These are phyloP conservation scores for Incurvaria masculella DNA, from an alignment of 2,888 invertebrate species.

Conservation along the genomic window DNA sequence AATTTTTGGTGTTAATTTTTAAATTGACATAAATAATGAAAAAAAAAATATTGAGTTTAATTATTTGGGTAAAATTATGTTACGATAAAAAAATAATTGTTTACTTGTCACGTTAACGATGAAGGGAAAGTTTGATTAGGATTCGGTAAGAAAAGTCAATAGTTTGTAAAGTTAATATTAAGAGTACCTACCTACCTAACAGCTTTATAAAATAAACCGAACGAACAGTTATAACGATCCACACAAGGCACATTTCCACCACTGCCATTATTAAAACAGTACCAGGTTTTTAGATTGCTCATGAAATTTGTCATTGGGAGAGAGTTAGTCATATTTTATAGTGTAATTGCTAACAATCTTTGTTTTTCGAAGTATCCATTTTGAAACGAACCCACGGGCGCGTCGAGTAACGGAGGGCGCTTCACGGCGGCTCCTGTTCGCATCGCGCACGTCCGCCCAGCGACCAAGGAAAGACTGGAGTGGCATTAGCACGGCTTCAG, in stretches of 20 bases:
- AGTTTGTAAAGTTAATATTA: constrained; percentile 42
- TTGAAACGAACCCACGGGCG: neutral
- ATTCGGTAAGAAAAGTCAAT: constrained; percentile 48
- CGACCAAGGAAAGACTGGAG: too few species aligned
- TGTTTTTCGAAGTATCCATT: constrained; percentile 19
- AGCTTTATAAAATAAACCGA: constrained; percentile 48
- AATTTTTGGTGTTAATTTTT: constrained; percentile 43
- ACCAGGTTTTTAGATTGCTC: constrained; percentile 31
- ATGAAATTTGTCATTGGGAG: constrained; percentile 46
- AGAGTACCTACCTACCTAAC: constrained; percentile 29
- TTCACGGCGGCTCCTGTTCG: too few species aligned
- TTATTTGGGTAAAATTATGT: constrained; percentile 25
- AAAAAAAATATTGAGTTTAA: constrained; percentile 30
- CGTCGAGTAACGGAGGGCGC: too few species aligned
- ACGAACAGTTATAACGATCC: constrained; percentile 1
- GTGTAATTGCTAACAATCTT: constrained; percentile 46
- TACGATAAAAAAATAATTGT: constrained; percentile 28
- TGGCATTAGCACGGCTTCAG: too few species aligned
- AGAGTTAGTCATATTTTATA: constrained; percentile 51
- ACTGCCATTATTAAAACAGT: constrained; percentile 47
- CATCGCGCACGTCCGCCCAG: too few species aligned
- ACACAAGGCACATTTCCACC: constrained; percentile 57
- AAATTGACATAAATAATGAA: constrained; percentile 49
- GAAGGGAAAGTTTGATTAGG: constrained; percentile 24
- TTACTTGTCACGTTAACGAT: constrained; percentile 26